These are phyloP conservation scores for mouse (Mus musculus) DNA, from an alignment of 2,113 vertebrate genomes.

Conservation along the genomic window DNA sequence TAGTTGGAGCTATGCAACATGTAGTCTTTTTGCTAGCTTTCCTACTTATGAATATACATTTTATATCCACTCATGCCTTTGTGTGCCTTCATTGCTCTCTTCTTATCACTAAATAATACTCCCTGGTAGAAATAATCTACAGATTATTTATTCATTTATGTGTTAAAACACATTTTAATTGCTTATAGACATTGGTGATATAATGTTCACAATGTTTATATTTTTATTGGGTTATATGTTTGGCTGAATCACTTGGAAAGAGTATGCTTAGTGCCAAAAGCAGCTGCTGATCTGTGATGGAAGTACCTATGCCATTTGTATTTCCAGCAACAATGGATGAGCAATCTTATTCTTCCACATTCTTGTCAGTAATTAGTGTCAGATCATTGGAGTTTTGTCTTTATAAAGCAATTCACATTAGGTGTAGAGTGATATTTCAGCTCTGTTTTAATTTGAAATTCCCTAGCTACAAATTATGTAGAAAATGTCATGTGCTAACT, in stretches of 20 bases:
- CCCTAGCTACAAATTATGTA: background rate
- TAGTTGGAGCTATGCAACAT: background rate
- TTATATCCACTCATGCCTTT: background rate
- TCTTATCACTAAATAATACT: background rate
- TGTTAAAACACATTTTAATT: background rate
- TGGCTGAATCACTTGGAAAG: background rate
- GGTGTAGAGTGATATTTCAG: background rate
- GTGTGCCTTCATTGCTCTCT: background rate
- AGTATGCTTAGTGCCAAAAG: background rate
- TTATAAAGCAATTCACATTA: constrained; percentile 3
- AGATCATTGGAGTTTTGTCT: background rate
- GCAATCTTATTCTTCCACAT: background rate
- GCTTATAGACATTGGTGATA: background rate
- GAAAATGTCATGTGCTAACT: background rate
- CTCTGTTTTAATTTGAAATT: constrained; percentile 51
- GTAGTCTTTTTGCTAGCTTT: background rate
- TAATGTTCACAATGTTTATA: background rate
- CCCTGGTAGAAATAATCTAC: background rate
- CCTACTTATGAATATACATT: background rate
- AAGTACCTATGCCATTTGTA: background rate
- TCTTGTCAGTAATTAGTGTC: background rate
- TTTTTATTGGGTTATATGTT: background rate
- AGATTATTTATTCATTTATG: background rate
- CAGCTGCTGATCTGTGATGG: background rate
- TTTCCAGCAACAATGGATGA: background rate